Evolutionary conservation across 2,113 vertebrate species (phyloP).

Genomic region (Spilogale gracilis): DNA sequence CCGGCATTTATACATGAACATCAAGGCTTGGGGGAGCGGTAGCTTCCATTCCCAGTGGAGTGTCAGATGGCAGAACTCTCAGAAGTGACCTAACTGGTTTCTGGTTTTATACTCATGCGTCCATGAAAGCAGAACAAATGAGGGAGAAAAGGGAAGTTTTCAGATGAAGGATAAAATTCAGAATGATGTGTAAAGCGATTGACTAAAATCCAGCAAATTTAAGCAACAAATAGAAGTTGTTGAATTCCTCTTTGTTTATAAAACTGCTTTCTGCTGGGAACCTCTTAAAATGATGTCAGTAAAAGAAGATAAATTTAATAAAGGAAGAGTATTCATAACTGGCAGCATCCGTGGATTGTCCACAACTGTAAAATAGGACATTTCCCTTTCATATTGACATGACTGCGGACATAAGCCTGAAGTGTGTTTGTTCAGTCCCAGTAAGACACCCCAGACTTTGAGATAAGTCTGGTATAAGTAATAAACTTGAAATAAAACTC

Average conservation of each 20-base stretch:
- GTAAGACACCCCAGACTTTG: neutral
- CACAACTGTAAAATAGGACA: neutral
- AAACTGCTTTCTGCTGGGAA: neutral
- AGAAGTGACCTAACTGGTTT: neutral
- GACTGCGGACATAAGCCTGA: neutral
- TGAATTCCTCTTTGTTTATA: neutral
- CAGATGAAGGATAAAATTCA: neutral
- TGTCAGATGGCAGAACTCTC: neutral
- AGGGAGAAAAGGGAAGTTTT: neutral
- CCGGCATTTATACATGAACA: neutral
- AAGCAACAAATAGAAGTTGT: neutral
- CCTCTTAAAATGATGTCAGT: constrained; percentile 38
- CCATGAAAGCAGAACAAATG: neutral
- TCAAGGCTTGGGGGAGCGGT: neutral
- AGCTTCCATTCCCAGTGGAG: neutral
- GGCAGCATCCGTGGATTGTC: neutral
- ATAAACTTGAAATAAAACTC: constrained; percentile 9
- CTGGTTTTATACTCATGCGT: neutral
- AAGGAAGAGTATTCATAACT: constrained; percentile 5
- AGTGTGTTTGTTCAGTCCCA: neutral
- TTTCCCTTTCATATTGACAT: neutral
- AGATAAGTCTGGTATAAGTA: neutral
- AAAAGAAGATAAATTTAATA: neutral
- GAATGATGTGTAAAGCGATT: neutral
- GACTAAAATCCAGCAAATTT: neutral